Conservation (phyloP, 2,888 invertebrate genomes). For the Drosophila aldrichi region DNA sequence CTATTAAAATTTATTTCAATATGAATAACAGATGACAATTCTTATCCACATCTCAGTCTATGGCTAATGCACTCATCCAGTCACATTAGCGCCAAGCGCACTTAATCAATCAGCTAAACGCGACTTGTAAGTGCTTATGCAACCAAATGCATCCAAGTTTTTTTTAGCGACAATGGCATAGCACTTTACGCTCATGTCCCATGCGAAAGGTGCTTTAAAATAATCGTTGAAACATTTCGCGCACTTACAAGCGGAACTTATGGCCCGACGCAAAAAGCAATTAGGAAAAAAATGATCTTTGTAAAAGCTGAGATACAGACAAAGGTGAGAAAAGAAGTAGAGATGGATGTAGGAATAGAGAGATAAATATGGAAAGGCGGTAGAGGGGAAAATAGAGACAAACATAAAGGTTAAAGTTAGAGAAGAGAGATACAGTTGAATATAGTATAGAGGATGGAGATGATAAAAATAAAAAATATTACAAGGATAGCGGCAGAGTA, state of each 20-base stretch:
- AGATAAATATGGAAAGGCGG: background rate
- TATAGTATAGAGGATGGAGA: background rate
- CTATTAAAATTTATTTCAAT: background rate
- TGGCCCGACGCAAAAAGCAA: background rate
- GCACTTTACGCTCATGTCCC: slow-evolving; percentile 19
- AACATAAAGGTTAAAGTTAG: no score
- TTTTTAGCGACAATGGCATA: slow-evolving; percentile 30
- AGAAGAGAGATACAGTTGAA: background rate
- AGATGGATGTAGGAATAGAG: background rate
- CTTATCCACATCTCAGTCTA: background rate
- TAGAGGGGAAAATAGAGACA: no score
- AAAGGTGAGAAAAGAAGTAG: background rate
- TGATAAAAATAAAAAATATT: no score
- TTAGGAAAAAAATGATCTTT: slow-evolving; percentile 1
- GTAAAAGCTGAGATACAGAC: background rate
- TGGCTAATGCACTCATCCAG: background rate
- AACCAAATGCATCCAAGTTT: slow-evolving; percentile 40
- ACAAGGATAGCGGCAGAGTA: no score
- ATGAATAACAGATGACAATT: background rate
- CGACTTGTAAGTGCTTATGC: slow-evolving; percentile 32
- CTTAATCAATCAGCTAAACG: slow-evolving; percentile 26
- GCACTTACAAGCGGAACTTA: slow-evolving; percentile 1
- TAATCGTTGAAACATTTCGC: slow-evolving; percentile 30
- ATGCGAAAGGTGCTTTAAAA: slow-evolving; percentile 26
- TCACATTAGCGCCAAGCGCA: slow-evolving; percentile 8